Percentiles rank a stretch among this genome's conserved stretches.
Conservation (phyloP, 1,140 invertebrate genomes). For the Rhagoletis pomonella region DNA sequence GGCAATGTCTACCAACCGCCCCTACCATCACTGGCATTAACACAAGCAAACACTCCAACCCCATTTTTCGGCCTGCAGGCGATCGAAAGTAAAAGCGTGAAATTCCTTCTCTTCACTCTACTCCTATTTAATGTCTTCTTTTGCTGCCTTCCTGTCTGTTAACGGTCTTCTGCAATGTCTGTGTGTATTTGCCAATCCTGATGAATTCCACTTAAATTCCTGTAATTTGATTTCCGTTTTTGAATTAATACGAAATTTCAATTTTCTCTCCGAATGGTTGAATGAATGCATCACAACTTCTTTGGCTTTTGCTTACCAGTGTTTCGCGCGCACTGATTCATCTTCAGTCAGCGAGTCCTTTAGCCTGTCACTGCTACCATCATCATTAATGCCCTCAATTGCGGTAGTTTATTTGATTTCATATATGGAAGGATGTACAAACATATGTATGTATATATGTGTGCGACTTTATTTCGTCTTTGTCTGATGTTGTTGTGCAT, state of each 20-base stretch:
- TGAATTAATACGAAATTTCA: constrained; percentile 47
- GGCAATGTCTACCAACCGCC: background rate
- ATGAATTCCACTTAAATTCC: constrained; percentile 39
- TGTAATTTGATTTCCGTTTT: constrained; percentile 50
- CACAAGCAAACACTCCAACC: background rate
- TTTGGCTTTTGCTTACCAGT: background rate
- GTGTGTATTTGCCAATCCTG: background rate
- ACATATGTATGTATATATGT: background rate
- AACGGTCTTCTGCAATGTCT: background rate
- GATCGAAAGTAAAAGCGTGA: background rate
- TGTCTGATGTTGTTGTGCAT: background rate
- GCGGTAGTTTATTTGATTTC: constrained; percentile 19
- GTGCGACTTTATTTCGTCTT: background rate
- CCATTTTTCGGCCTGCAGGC: background rate
- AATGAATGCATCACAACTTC: background rate
- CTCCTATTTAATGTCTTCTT: background rate
- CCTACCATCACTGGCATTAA: background rate
- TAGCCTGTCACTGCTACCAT: background rate
- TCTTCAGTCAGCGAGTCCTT: background rate
- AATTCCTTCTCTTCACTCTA: background rate
- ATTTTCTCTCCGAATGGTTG: constrained; percentile 16
- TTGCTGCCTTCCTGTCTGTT: background rate
- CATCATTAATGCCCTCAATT: background rate
- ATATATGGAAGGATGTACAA: background rate
- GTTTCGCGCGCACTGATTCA: no score